Percentiles rank a stretch among this genome's conserved stretches.
phyloP scores from a whole-genome alignment of 2,888 invertebrate species.

The Onchidella celtica region DNA sequence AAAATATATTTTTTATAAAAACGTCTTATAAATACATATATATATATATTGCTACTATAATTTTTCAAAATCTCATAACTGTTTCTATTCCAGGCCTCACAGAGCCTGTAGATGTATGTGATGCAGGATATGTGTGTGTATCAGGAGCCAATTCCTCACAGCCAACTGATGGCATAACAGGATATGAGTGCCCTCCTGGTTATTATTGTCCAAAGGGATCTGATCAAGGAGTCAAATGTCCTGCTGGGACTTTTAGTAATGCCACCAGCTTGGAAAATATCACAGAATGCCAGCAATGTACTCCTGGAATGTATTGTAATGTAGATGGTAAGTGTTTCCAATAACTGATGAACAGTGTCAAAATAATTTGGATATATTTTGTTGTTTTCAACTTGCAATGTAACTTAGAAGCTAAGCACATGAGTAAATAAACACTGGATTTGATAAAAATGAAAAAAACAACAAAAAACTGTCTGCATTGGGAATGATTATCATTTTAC shows the following conservation, averaged over 20 bases:
- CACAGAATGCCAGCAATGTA: slow-evolving; percentile 72
- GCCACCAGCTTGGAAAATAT: slow-evolving; percentile 68
- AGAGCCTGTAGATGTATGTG: slow-evolving; percentile 68
- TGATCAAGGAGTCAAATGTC: slow-evolving; percentile 72
- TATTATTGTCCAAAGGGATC: slow-evolving; percentile 75
- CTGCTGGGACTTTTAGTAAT: slow-evolving; percentile 75
- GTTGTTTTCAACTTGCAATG: no score
- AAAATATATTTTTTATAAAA: no score
- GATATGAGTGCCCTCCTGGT: slow-evolving; percentile 73
- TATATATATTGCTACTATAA: no score
- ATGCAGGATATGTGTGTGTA: slow-evolving; percentile 76
- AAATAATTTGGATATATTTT: no score
- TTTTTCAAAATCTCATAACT: no score
- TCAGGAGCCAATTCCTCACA: slow-evolving; percentile 66
- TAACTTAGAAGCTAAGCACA: no score
- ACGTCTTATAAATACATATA: no score
- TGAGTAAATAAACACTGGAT: no score
- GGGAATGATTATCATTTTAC: no score
- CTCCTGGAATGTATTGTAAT: slow-evolving; percentile 73
- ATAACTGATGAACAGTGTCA: no score
- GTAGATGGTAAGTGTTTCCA: slow-evolving; percentile 70
- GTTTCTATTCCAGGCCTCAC: slow-evolving; percentile 61
- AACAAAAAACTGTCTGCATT: no score
- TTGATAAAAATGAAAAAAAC: no score
- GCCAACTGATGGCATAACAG: slow-evolving; percentile 73